Evolutionary conservation across 2,888 invertebrate genomes (phyloP).

Genomic region (Mylabris sibirica): DNA sequence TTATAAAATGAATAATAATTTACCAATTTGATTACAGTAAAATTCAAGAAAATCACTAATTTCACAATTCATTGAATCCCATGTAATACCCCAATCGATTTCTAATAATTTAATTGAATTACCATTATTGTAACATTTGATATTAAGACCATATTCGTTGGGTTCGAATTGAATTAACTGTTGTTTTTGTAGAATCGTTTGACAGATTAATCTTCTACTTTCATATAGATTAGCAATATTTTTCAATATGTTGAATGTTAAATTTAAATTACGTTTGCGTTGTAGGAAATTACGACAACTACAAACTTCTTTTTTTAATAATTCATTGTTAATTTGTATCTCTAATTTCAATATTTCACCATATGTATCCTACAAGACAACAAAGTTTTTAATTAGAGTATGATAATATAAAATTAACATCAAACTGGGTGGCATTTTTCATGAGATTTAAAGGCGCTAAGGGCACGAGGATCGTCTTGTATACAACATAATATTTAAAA

Average conservation of each 20-base stretch:
- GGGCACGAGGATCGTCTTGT: too few species aligned
- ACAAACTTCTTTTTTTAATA: conserved; percentile 32
- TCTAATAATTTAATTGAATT: conserved; percentile 26
- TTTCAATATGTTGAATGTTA: conserved; percentile 32
- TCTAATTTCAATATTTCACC: conserved; percentile 38
- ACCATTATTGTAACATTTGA: conserved; percentile 32
- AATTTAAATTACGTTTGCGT: conserved; percentile 36
- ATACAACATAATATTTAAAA: too few species aligned
- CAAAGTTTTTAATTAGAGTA: too few species aligned
- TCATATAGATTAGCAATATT: conserved; percentile 37
- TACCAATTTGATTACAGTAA: conserved; percentile 38
- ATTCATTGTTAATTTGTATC: conserved; percentile 27
- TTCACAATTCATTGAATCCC: conserved; percentile 36
- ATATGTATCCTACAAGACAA: conserved; percentile 33
- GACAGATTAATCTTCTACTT: conserved; percentile 34
- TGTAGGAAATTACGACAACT: conserved; percentile 37
- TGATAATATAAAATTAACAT: too few species aligned
- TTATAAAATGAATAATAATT: conserved; percentile 12
- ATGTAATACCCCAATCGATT: conserved; percentile 36
- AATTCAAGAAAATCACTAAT: conserved; percentile 38
- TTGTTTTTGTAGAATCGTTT: conserved; percentile 34
- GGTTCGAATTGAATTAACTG: conserved; percentile 24
- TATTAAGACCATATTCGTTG: conserved; percentile 23
- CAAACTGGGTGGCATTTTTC: too few species aligned
- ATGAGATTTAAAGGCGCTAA: too few species aligned